Base-by-base conservation (phyloP, 1,140 invertebrate species). In the Callitettix versicolor region DNA sequence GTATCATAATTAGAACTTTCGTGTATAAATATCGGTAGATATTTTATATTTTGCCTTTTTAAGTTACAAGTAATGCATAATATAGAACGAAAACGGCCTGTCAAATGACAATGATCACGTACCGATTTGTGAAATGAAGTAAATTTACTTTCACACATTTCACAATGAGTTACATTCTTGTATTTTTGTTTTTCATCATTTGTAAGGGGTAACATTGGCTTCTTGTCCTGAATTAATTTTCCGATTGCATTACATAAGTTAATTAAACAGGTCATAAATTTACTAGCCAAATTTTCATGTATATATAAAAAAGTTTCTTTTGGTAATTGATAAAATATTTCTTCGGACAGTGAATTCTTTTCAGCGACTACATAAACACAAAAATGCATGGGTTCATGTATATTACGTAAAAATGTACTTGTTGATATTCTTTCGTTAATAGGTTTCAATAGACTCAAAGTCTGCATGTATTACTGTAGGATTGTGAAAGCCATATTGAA, bases 1-100 rank as follows among this genome's bases (percentile, higher is more conserved):
- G 24, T 15, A 24, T 55, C 54, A 55, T 55, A 55, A 9, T 55
- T 36, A 12, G 54, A 55, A 14, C 44, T 24, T n/a, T 38, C 36
- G 22, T 55, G 54, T 2, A 55, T 22, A 21, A 43, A 46, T 7
- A 55, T 26, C 12, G 53, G 42, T 34, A 55, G 15, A 46, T 14
- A 34, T 15, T 34, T 26, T 55, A 34, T 24, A 17, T 33, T 46
- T 34, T 21, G 30, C 33, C 53, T 24, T 46, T n/a, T 46, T 36
- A 55, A 24, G 33, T 55, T 55, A 47, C 53, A 55, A 21, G 7
- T 15, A 14, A 12, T 20, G 34, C 53, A 55, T 18, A 55, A 36
- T 2, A 36, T 20, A 17, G 22, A 15, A 3, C 53, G 26, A 55
- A 43, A 55, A 4, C 17, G 22, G 2, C 53, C 53, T 17, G 42